Percentiles rank a stretch among this genome's conserved stretches.
Evolutionary conservation across 2,797 vertebrate genomes (phyloP).

Genomic region (Silurus lanzhouensis): DNA sequence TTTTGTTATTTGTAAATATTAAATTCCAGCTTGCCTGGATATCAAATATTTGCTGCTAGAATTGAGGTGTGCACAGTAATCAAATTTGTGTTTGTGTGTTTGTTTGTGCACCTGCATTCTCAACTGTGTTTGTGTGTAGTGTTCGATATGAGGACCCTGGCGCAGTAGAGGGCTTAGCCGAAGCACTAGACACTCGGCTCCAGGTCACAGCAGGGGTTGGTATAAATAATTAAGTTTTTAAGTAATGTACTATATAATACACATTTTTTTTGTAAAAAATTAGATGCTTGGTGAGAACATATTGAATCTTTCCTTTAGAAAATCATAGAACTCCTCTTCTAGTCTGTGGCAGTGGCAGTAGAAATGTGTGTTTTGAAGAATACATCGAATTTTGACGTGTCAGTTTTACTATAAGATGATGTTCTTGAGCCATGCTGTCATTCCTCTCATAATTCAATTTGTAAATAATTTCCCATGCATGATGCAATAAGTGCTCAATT

Average conservation of each 20-base stretch:
- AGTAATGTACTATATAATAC: background rate
- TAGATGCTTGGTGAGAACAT: background rate
- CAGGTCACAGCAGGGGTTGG: constrained; percentile 90
- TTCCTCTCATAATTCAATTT: background rate
- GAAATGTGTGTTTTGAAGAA: background rate
- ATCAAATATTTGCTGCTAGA: background rate
- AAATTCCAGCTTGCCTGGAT: background rate
- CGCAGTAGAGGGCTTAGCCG: constrained; percentile 88
- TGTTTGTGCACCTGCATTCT: background rate
- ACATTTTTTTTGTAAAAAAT: background rate
- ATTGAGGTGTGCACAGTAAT: background rate
- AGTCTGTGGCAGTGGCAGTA: background rate
- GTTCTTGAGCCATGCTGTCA: background rate
- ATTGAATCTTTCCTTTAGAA: background rate
- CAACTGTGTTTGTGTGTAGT: constrained; percentile 75
- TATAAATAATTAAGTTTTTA: constrained; percentile 21
- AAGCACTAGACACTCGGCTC: constrained; percentile 88
- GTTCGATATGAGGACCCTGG: constrained; percentile 93
- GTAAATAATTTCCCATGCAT: background rate
- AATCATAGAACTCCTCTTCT: background rate
- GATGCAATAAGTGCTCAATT: constrained; percentile 10
- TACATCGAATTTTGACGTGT: no score
- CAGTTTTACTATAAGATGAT: no score
- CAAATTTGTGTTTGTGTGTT: background rate
- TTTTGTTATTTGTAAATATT: background rate